phyloP scores from a whole-genome alignment of 2,113 vertebrate genomes.

The Cavia porcellus region DNA sequence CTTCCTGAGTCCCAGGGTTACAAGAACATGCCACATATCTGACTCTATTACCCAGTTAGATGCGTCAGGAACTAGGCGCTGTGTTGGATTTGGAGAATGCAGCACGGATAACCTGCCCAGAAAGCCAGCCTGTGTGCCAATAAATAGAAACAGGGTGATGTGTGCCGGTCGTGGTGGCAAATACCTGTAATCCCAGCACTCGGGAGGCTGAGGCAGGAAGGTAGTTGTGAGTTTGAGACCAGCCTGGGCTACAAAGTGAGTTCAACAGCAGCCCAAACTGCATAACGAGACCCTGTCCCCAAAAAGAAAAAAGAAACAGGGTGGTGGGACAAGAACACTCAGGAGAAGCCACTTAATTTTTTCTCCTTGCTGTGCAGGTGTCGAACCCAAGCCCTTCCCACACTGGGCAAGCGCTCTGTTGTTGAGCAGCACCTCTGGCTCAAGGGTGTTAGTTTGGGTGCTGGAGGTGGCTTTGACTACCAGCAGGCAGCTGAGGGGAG shows the following conservation, averaged over 20 bases:
- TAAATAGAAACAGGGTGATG: neutral
- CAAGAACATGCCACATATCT: neutral
- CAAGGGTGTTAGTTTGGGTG: neutral
- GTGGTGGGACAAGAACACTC: neutral
- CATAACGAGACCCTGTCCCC: too few relatives aligned
- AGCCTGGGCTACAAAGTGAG: too few relatives aligned
- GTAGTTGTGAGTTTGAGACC: too few relatives aligned
- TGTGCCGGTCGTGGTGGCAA: neutral
- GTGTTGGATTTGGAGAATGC: neutral
- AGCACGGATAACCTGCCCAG: accelerated
- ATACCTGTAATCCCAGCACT: too few relatives aligned
- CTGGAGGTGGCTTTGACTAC: neutral
- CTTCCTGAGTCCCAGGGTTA: neutral
- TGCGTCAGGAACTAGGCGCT: neutral
- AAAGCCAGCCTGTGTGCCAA: too few relatives aligned
- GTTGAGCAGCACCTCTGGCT: neutral
- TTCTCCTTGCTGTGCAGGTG: neutral
- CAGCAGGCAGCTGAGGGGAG: neutral
- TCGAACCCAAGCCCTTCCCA: neutral
- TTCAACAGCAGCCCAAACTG: too few relatives aligned
- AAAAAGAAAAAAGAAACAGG: neutral
- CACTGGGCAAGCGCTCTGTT: neutral
- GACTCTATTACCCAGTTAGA: neutral
- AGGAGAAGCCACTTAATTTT: too few relatives aligned
- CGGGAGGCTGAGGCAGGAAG: too few relatives aligned